Base-by-base conservation (phyloP, 2,888 invertebrate species). In the Drosophila macrospina region DNA sequence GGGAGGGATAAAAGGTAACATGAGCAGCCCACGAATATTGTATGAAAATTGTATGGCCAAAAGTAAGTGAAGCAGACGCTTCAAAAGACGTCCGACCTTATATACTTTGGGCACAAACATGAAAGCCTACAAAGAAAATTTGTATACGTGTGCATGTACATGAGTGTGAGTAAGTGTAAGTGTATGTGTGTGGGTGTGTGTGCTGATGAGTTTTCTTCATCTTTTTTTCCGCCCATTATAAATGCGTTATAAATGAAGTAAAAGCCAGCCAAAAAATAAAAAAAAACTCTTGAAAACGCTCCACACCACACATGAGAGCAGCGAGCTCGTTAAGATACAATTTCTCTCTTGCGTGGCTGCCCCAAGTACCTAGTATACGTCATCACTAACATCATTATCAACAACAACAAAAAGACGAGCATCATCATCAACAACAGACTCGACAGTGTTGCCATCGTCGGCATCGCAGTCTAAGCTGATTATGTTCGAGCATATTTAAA, bases 401-500 rank as follows among this genome's bases (percentile, higher is more conserved):
- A 7, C 39, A 41, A 11, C 16, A 52, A 7, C 5, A 47, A 7
- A 13, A 28, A 13, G 13, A 20, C 7, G 26, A 55, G 13, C 34
- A 44, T 37, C 55, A 47, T 45, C n/a, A 32, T 16, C 44, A 48
- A 15, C 39, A 52, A n/a, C 52, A 56, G 32, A 20, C 11, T 28
- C 50, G 42, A 55, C 71, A 50, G 39, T 24, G 36, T 48, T 13
- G 59, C 71, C 60, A 71, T 37, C 71, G 79, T 70, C 70, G 39
- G 65, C 72, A 76, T 20, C 20, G 20, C 65, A 68, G 80, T 80
- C 77, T 84, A 86, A 86, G 85, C 85, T 86, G 85, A 86, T 86
- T 86, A 86, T 89, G 89, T 88, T 86, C 86, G 88, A 86, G 85
- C 85, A 86, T 86, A 86, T 86, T 86, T 89, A 89, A 89, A 86